These are phyloP conservation scores for Drosophila mojavensis DNA, from an alignment of 1,140 invertebrate species.

Conservation along the genomic window DNA sequence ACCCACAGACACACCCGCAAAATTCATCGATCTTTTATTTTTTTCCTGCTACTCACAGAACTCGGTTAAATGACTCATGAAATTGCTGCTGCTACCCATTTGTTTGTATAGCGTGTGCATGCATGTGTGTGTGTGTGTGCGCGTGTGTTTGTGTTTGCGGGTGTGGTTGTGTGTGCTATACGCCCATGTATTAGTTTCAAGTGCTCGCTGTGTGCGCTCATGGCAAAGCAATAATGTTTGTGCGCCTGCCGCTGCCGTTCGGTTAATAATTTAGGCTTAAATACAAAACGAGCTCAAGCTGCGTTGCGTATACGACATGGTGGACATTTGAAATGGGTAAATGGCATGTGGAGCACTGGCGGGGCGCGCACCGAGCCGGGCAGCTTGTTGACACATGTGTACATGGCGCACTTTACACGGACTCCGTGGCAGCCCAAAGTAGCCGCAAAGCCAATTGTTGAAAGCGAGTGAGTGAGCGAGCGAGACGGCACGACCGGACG, in stretches of 20 bases:
- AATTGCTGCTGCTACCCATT: constrained; percentile 78
- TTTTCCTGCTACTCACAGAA: constrained; percentile 64
- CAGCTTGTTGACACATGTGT: constrained; percentile 48
- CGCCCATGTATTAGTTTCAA: constrained; percentile 66
- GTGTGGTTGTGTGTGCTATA: constrained; percentile 1
- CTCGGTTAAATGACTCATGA: constrained; percentile 81
- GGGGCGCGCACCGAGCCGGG: neutral
- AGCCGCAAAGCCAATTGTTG: constrained; percentile 81
- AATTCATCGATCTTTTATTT: constrained; percentile 66
- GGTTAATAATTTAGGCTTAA: constrained; percentile 82
- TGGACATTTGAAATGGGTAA: constrained; percentile 54
- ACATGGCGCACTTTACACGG: constrained; percentile 33
- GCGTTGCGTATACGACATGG: constrained; percentile 70
- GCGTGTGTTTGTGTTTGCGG: constrained; percentile 24
- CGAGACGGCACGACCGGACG: neutral
- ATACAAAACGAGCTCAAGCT: constrained; percentile 67
- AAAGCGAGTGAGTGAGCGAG: constrained; percentile 40
- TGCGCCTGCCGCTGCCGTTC: constrained; percentile 48
- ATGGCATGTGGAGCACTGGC: neutral
- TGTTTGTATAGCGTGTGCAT: constrained; percentile 44
- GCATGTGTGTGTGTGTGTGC: neutral
- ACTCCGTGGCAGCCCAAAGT: constrained; percentile 48
- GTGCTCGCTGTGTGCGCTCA: constrained; percentile 66
- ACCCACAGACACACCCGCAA: constrained; percentile 6
- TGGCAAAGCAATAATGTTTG: constrained; percentile 80